Evolutionary conservation across 2,797 vertebrate genomes (phyloP), one percentile per base, ranked within the genome.

Genomic region (Coreius guichenoti): DNA sequence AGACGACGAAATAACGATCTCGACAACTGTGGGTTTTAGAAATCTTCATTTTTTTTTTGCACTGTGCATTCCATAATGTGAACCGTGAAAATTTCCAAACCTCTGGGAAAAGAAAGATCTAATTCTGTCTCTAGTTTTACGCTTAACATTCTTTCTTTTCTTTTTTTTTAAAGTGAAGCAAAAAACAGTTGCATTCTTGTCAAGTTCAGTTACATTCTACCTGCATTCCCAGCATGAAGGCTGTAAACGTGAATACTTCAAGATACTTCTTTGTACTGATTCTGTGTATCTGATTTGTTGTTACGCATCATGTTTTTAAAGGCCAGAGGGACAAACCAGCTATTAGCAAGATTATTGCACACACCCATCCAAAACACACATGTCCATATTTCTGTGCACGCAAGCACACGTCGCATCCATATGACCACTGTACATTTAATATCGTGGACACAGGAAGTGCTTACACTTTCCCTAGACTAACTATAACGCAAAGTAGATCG

Each of bases 41-140:
- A 81, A 65, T 51, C 56, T 31, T 84, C 14, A 36, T 87, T 88
- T 85, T 92, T 63, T 90, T 91, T 93, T 93, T 93, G 95, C 95
- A 96, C 95, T 96, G 94, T 95, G 94, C 93, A 94, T 95, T 95
- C 95, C 94, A 91, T 94, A 96, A 95, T 96, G 95, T 96, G 95
- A 96, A 96, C 92, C 89, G 89, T 93, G 91, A 92, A 90, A 91
- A 92, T 93, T 88, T 94, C 92, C 93, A 93, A 94, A 94, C 89
- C 91, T 94, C 93, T 92, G 92, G 93, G 93, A 91, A 87, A 85
- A 89, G 79, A 84, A 84, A 68, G 49, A 84, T 93, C 75, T 90
- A 89, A 91, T 86, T 91, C 68, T 65, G 31, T 65, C 43, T 70
- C 23, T 81, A 92, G 92, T 94, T 93, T 92, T 91, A 92, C 80